Percentiles rank a stretch among this genome's conserved stretches.
These are phyloP conservation scores for Clostera curtula DNA, from an alignment of 2,888 invertebrate genomes.

Conservation along the genomic window DNA sequence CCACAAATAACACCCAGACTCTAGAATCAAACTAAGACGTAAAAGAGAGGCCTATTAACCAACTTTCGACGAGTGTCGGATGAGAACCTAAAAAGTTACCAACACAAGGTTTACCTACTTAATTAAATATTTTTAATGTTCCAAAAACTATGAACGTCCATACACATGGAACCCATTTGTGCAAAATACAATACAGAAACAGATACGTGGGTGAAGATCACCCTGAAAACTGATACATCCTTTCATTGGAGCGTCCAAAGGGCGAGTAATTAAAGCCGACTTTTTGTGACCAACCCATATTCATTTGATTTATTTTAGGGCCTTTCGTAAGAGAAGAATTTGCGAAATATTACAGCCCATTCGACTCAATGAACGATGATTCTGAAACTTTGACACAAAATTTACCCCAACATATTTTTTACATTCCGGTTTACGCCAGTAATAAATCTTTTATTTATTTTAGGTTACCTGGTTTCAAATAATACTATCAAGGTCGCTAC, in stretches of 20 bases:
- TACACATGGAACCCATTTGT: background rate
- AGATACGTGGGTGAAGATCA: conserved; percentile 21
- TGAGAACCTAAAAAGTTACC: no score
- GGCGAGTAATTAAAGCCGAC: conserved; percentile 66
- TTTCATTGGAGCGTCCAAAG: conserved; percentile 56
- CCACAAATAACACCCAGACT: no score
- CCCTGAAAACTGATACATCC: conserved; percentile 51
- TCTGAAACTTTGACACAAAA: no score
- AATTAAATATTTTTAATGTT: background rate
- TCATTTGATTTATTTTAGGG: conserved; percentile 70
- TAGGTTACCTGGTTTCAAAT: no score
- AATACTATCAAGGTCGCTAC: no score
- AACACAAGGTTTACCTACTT: no score
- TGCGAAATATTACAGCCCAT: conserved; percentile 66
- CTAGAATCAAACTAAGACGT: no score
- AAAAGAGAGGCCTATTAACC: no score
- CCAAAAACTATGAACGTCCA: background rate
- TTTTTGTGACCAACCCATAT: conserved; percentile 66
- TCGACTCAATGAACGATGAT: conserved; percentile 34
- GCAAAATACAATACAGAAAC: conserved; percentile 19
- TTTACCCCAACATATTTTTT: no score
- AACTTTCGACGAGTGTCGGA: no score
- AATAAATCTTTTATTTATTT: background rate
- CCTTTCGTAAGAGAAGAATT: conserved; percentile 68
- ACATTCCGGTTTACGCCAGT: background rate